Percentiles rank a stretch among this genome's conserved stretches.
These are phyloP conservation scores for Thinocorus orbignyianus DNA, from an alignment of 2,113 vertebrate species.

Conservation along the genomic window DNA sequence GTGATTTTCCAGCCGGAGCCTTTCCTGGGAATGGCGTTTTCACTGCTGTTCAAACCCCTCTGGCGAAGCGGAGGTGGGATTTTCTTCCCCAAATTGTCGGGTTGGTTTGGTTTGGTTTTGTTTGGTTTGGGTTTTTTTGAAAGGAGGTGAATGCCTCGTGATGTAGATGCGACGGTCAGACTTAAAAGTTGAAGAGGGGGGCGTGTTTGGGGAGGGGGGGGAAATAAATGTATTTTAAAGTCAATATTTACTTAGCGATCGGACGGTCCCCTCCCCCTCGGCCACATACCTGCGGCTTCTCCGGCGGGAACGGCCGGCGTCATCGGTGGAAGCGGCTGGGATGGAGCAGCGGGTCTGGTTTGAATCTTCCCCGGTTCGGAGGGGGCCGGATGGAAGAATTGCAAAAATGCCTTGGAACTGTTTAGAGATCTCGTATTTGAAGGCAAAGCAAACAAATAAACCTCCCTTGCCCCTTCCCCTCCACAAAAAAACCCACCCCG, in stretches of 20 bases:
- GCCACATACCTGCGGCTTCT: constrained; percentile 59
- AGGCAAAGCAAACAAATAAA: background rate
- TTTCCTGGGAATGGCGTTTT: accelerated
- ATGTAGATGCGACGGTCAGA: background rate
- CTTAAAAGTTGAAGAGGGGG: background rate
- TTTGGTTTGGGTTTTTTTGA: background rate
- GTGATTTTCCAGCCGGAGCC: background rate
- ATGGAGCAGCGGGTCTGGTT: constrained; percentile 11
- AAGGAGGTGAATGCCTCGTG: background rate
- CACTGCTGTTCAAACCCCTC: background rate
- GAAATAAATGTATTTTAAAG: background rate
- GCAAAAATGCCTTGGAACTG: constrained; percentile 47
- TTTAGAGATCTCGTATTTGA: background rate
- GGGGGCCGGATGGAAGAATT: constrained; percentile 27
- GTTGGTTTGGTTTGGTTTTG: background rate
- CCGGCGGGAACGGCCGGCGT: background rate
- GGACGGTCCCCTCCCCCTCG: background rate
- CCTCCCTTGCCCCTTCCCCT: background rate
- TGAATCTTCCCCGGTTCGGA: background rate
- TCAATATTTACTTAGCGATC: constrained; percentile 51
- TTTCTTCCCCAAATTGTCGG: background rate
- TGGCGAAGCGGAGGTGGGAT: background rate
- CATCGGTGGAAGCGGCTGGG: background rate
- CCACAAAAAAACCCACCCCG: background rate
- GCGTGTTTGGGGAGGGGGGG: too few species aligned